A percentile compares a stretch with the other conserved stretches of the same genome.
Evolutionary conservation across 2,888 invertebrate species (phyloP).

Genomic region (Eristalis pertinax): DNA sequence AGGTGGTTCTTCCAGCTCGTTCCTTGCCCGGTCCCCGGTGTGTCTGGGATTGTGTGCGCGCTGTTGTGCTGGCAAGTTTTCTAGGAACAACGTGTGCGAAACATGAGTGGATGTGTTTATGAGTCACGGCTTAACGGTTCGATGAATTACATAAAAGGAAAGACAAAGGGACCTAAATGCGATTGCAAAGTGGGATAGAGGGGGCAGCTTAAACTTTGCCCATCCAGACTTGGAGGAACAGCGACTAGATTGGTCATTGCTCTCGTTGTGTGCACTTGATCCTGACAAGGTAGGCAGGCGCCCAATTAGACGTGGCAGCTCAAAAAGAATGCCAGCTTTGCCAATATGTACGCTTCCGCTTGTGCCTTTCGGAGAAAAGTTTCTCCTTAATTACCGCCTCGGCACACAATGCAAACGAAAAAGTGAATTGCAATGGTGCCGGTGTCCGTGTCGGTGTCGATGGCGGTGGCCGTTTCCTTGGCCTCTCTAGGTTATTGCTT

Average conservation of each 20-base stretch:
- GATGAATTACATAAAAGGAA: constrained; percentile 38
- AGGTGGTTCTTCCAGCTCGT: constrained; percentile 38
- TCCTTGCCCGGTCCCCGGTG: constrained; percentile 6
- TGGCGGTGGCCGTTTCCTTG: constrained; percentile 33
- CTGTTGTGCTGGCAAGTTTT: constrained; percentile 43
- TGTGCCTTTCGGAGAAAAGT: constrained; percentile 25
- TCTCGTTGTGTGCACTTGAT: neutral
- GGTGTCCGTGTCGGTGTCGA: neutral
- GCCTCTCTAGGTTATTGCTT: constrained; percentile 55
- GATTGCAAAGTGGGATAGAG: neutral
- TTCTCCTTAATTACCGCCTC: constrained; percentile 37
- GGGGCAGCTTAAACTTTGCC: neutral
- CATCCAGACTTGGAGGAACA: neutral
- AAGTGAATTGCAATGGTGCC: constrained; percentile 41
- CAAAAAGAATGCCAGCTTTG: neutral
- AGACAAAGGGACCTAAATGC: constrained; percentile 31
- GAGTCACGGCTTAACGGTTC: constrained; percentile 59
- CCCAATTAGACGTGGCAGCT: neutral
- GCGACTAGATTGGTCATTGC: neutral
- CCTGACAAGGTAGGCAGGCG: neutral
- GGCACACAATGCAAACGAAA: constrained; percentile 16
- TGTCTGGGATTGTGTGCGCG: neutral
- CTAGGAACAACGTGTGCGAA: constrained; percentile 60
- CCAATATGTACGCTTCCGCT: neutral
- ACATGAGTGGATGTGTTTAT: constrained; percentile 55